A percentile compares a stretch with the other conserved stretches of the same genome.
Conservation (phyloP, 1,140 invertebrate genomes). For the Micrasema minimum region DNA sequence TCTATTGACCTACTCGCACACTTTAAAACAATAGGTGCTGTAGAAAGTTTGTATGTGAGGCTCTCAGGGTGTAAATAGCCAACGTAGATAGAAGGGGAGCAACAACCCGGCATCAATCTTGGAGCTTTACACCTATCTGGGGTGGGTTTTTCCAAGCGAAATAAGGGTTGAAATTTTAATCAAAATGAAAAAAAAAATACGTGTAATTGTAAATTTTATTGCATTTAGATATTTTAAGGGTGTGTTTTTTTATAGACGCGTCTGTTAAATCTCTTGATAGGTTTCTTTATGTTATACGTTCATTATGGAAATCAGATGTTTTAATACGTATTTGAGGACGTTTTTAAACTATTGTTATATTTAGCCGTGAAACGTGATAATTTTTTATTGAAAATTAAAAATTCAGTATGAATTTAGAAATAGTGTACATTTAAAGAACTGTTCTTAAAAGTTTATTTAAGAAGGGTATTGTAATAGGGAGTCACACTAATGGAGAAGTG, state of each 20-base stretch:
- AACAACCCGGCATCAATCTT: constrained; percentile 12
- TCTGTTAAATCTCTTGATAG: background rate
- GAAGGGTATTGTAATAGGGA: no score
- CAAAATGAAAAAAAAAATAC: background rate
- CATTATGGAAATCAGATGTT: background rate
- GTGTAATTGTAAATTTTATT: no score
- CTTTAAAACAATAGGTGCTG: background rate
- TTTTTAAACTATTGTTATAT: no score
- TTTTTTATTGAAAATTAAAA: no score
- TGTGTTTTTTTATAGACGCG: background rate
- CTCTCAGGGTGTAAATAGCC: background rate
- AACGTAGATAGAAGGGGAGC: background rate
- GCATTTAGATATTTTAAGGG: no score
- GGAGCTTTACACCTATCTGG: constrained; percentile 7
- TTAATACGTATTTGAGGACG: background rate
- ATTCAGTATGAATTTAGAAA: no score
- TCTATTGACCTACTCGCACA: background rate
- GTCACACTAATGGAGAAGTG: no score
- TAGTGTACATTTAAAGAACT: no score
- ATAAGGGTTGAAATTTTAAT: background rate
- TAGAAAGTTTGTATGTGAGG: background rate
- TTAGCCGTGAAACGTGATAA: no score
- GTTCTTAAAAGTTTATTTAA: no score
- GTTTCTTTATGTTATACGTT: background rate
- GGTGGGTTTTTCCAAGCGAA: background rate